These are phyloP conservation scores for Allophyes oxyacanthae DNA, from an alignment of 2,888 invertebrate genomes.

Conservation along the genomic window DNA sequence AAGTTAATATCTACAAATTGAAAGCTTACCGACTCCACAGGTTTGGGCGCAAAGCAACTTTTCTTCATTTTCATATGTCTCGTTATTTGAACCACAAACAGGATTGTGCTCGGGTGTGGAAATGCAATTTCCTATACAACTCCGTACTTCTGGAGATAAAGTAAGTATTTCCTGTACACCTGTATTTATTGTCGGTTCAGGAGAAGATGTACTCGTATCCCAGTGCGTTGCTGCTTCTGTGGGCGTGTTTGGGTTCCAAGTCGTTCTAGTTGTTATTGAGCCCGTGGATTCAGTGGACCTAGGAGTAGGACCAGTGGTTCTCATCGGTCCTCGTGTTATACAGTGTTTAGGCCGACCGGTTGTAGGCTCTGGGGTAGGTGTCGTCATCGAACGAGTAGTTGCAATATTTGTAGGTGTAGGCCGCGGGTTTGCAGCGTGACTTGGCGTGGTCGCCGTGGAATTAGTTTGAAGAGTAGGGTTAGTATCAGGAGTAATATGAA, in stretches of 20 bases:
- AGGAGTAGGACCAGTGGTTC: background rate
- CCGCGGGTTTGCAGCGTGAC: slow-evolving; percentile 1
- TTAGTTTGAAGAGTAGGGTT: background rate
- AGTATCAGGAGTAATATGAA: background rate
- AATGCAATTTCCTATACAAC: slow-evolving; percentile 48
- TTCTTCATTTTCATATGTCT: slow-evolving; percentile 78
- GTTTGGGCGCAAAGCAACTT: slow-evolving; percentile 73
- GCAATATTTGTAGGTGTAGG: too few species aligned
- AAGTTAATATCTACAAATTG: too few species aligned
- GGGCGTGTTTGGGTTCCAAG: slow-evolving; percentile 3
- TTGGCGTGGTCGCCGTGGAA: background rate
- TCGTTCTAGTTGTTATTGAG: background rate
- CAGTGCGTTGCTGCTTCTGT: slow-evolving; percentile 3
- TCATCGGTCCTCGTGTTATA: background rate
- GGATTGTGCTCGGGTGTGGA: slow-evolving; percentile 79
- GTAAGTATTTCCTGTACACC: slow-evolving; percentile 12
- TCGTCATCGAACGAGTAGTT: background rate
- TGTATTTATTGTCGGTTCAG: slow-evolving; percentile 14
- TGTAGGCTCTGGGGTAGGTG: background rate
- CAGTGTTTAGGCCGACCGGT: background rate
- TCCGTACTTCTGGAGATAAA: slow-evolving; percentile 23
- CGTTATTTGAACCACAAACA: slow-evolving; percentile 79
- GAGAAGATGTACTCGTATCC: slow-evolving; percentile 10
- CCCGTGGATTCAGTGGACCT: background rate
- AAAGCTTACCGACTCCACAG: slow-evolving; percentile 80